phyloP scores from a whole-genome alignment of 2,888 invertebrate species.

The Drosophila meridiana region DNA sequence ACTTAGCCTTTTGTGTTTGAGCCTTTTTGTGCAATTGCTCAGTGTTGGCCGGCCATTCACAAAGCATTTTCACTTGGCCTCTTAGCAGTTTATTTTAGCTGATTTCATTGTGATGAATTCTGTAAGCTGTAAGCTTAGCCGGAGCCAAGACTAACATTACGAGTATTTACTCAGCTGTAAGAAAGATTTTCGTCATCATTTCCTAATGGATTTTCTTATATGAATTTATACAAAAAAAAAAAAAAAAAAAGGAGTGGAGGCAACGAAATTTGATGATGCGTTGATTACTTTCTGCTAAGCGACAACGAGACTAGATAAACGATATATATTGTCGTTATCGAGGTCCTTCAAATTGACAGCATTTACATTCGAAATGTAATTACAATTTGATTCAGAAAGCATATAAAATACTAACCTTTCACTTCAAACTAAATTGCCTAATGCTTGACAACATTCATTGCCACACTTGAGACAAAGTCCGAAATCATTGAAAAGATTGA shows the following conservation, averaged over 20 bases:
- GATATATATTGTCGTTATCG: not conserved
- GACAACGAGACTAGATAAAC: conserved; percentile 16
- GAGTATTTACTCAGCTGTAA: conserved; percentile 51
- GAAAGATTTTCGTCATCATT: conserved; percentile 51
- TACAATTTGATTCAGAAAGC: not conserved
- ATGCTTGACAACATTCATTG: not conserved
- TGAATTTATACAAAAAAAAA: not conserved
- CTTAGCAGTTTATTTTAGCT: conserved; percentile 44
- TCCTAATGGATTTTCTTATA: conserved; percentile 44
- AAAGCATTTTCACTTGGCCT: conserved; percentile 62
- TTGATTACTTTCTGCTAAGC: conserved; percentile 24
- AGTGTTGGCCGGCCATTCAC: conserved; percentile 34
- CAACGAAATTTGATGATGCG: conserved; percentile 29
- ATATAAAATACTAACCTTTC: not conserved
- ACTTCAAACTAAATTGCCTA: not conserved
- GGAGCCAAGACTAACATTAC: conserved; percentile 37
- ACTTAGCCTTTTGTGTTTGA: conserved; percentile 63
- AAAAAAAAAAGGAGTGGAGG: conserved; percentile 5
- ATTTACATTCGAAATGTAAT: not conserved
- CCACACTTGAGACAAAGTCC: not conserved
- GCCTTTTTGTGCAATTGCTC: conserved; percentile 56
- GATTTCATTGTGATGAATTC: conserved; percentile 74
- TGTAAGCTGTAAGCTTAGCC: conserved; percentile 45
- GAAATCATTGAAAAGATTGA: not conserved
- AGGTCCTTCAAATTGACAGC: not conserved